Base-by-base conservation (phyloP, 92 coral and sea anemone species). In the Zoanthus sociatus region DNA sequence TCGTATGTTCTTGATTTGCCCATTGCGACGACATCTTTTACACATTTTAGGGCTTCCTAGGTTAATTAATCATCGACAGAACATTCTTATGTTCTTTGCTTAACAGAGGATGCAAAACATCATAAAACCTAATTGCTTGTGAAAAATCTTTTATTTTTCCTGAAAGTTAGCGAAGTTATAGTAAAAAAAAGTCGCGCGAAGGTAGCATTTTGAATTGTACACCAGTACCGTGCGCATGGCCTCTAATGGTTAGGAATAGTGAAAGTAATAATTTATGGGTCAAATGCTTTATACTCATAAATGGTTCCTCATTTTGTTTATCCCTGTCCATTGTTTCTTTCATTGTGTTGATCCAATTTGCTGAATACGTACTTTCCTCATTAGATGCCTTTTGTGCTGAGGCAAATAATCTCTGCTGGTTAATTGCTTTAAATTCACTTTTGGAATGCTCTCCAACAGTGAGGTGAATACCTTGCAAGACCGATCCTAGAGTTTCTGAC, bases 241-340 rank as follows among this genome's bases (percentile, higher is more conserved):
- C n/a, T 47, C 50, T 44, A 46, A 6, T 44, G 30, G 56, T 56
- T 50, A 73, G 31, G n/a, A 21, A 73, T 46, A 20, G 16, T 45
- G 26, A 44, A 73, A 73, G 46, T 45, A 20, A 47, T 46, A 73
- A 16, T 21, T 77, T 66, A 78, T 60, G 83, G 90, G 47, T 86
- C 90, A 87, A 87, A 87, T 14, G 86, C 90, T 61, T 82, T 82
- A 79, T 82, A 67, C 44, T 87, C 86, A 79, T 87, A 87, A 37
- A 33, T 79, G 37, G 86, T 55, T 15, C 68, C 13, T 77, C 82
- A 50, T 50, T 54, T 11, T 79, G 75, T 76, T 87, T 82, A 66
- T 87, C 67, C 30, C 60, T 21, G 63, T 87, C 86, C 26, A 18
- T 71, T 9, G 50, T 58, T 46, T 67, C 48, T 87, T 87, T 79